Base-by-base conservation (phyloP, 2,113 vertebrate species). In the Hippocampus zosterae region DNA sequence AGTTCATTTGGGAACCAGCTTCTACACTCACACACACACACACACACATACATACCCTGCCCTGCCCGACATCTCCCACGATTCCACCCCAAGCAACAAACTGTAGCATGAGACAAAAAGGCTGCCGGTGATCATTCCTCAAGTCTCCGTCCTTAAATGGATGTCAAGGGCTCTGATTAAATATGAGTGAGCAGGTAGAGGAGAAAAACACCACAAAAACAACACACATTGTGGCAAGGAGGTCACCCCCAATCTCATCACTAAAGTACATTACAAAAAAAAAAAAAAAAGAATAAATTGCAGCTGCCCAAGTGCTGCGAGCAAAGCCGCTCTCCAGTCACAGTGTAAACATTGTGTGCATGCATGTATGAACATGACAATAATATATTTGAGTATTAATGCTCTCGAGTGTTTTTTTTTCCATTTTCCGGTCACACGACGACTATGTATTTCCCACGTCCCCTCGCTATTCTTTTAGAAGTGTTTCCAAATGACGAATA, bases 371-470 rank as follows among this genome's bases (percentile, higher is more conserved):
- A 91, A 86, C 82, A 92, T 89, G 87, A 85, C 79, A 83, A 89
- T 91, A 90, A 91, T 91, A 90, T 91, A 90, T 89, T 65, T 89
- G 83, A 78, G 84, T 92, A 90, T 92, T 90, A 89, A 90, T 91
- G 85, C 84, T 89, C 87, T 88, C 79, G 79, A 84, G 85, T 65
- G n/a, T 65, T 46, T 27, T 8, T 18, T 42, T 86, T 92, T 86
- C 85, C 72, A 69, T 65, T 59, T 89, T 85, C 44, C 62, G 70
- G 67, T 75, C 52, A 55, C 82, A 83, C 77, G 61, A 83, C 77
- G 61, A 72, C 72, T 72, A 69, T 83, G 78, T 86, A 72, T 75
- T 75, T 75, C 74, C 72, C 71, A 71, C 72, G 82, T 87, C 76
- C 74, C 73, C 18, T 42, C 8, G 19, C 19, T 23, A 23, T 64